Evolutionary conservation across 2,888 invertebrate genomes (phyloP).

Genomic region (Deilephila porcellus): DNA sequence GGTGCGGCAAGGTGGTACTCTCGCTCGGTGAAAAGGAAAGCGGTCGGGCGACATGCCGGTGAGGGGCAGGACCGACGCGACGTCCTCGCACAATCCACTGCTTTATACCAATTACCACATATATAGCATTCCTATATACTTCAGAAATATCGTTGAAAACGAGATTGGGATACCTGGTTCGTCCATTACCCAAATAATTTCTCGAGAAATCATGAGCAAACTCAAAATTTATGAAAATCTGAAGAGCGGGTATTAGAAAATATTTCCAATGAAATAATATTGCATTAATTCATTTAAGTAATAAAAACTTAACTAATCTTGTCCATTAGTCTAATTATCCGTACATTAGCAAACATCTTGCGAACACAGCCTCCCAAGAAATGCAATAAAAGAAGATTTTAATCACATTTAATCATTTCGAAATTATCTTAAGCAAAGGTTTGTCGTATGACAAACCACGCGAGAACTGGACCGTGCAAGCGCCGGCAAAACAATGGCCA

Average conservation of each 20-base stretch:
- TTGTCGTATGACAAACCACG: constrained; percentile 13
- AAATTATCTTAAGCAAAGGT: constrained; percentile 22
- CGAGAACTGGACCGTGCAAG: constrained; percentile 21
- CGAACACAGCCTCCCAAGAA: not conserved
- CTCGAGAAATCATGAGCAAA: too few relatives aligned
- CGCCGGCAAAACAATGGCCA: constrained; percentile 15
- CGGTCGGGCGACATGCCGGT: constrained; percentile 45
- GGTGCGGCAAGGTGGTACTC: constrained; percentile 43
- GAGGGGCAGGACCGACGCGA: constrained; percentile 20
- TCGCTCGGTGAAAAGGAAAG: constrained; percentile 62
- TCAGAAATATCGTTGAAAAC: not conserved
- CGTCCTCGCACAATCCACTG: not conserved
- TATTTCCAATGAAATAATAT: not conserved
- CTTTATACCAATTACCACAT: not conserved
- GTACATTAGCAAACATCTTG: not conserved
- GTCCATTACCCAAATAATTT: too few relatives aligned
- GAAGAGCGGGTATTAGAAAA: too few relatives aligned
- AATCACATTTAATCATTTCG: constrained; percentile 17
- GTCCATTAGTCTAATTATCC: not conserved
- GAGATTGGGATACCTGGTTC: too few relatives aligned
- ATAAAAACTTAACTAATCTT: not conserved
- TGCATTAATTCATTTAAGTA: not conserved
- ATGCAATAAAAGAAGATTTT: constrained; percentile 15
- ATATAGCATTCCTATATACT: not conserved
- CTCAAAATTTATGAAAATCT: too few relatives aligned